Percentiles rank a stretch among this genome's conserved stretches.
Conservation (phyloP, 2,888 invertebrate species). For the Rotaria sp. region DNA sequence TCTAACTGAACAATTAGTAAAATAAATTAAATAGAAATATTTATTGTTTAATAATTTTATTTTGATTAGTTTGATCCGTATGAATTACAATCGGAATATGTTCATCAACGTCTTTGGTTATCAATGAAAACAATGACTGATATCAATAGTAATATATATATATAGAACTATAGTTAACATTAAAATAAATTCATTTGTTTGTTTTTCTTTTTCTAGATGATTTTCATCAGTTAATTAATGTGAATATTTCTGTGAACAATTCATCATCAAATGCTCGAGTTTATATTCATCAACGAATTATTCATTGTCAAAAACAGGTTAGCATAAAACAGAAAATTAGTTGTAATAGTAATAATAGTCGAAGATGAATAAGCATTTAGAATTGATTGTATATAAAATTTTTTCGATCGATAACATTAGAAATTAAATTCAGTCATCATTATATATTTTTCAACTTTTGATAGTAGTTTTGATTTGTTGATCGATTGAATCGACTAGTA, state of each 20-base stretch:
- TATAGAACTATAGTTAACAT: no score
- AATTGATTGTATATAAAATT: no score
- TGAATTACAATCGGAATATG: slow-evolving; percentile 71
- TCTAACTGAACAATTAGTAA: not conserved
- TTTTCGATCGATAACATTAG: no score
- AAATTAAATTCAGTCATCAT: no score
- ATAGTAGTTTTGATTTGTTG: no score
- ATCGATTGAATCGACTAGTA: no score
- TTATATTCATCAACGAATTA: not conserved
- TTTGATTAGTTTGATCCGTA: slow-evolving; percentile 65
- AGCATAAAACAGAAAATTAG: not conserved
- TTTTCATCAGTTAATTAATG: not conserved
- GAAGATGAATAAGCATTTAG: no score
- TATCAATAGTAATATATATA: not conserved
- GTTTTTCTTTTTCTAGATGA: not conserved
- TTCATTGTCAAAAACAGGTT: not conserved
- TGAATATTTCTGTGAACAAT: not conserved
- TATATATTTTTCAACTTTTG: no score
- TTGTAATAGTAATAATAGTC: no score
- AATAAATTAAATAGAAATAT: not conserved
- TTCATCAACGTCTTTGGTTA: slow-evolving; percentile 86
- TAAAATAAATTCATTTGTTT: not conserved
- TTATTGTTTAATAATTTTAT: not conserved
- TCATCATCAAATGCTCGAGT: not conserved
- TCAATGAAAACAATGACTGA: slow-evolving; percentile 62